phyloP scores from a whole-genome alignment of 2,888 invertebrate species.

The Melanophora roralis region DNA sequence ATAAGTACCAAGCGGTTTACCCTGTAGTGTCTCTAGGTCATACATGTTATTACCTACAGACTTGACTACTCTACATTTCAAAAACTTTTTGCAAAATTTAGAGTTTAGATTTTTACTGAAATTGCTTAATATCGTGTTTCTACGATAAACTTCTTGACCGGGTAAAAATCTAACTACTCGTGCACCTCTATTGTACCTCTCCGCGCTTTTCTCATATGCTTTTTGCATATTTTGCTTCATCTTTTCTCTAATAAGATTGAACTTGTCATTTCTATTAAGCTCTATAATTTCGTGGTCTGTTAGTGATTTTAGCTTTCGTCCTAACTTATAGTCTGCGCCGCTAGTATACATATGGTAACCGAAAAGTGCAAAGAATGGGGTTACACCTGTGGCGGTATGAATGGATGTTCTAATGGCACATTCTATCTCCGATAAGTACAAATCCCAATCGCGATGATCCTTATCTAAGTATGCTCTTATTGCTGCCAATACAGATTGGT shows the following conservation, averaged over 20 bases:
- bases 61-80: no score
- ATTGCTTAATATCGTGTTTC: background rate
- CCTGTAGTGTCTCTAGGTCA: no score
- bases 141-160: background rate
- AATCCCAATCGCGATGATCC: slow-evolving; percentile 45
- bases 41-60: no score
- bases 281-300: background rate
- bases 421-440: background rate
- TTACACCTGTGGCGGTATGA: background rate
- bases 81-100: no score
- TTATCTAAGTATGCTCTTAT: slow-evolving; percentile 60
- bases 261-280: background rate
- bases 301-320: background rate
- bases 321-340: background rate
- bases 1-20: no score
- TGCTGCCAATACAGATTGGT: slow-evolving; percentile 67
- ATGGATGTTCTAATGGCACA: background rate
- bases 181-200: background rate
- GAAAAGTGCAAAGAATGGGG: background rate
- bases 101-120: background rate
- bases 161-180: background rate
- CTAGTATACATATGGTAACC: background rate
- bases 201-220: background rate
- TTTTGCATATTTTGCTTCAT: background rate
- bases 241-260: background rate